A percentile compares a stretch with the other conserved stretches of the same genome.
These are phyloP conservation scores for Archocentrus centrarchus DNA, from an alignment of 2,113 vertebrate genomes.

Conservation along the genomic window DNA sequence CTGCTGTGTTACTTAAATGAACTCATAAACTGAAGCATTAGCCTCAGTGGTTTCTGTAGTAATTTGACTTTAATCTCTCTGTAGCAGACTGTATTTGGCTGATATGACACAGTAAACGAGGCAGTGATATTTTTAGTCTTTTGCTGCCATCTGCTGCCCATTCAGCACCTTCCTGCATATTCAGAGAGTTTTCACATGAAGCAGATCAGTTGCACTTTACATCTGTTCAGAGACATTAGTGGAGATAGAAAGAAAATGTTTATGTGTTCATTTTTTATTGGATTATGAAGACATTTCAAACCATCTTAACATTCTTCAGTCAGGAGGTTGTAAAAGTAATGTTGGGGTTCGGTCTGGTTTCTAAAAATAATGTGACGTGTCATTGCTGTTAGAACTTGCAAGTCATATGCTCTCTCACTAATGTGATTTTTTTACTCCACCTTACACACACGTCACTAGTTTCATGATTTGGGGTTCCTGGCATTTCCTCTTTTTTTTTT, in stretches of 20 bases:
- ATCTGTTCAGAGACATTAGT: not conserved
- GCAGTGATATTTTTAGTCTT: not conserved
- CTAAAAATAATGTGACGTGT: not conserved
- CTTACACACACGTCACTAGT: not conserved
- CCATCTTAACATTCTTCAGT: not conserved
- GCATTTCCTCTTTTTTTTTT: not conserved
- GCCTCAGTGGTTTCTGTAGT: not conserved
- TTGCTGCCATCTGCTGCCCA: slow-evolving; percentile 18
- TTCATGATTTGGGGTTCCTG: not conserved
- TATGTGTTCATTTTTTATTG: not conserved
- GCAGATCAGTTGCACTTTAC: not conserved
- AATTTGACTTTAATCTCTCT: no score
- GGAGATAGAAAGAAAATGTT: not conserved
- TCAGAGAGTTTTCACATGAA: not conserved
- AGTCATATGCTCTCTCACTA: no score
- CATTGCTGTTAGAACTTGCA: not conserved
- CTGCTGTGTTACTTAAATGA: not conserved
- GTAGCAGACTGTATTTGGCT: no score
- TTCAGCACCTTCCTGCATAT: rapidly evolving
- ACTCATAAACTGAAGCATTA: not conserved
- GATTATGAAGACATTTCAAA: not conserved
- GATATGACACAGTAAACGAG: no score
- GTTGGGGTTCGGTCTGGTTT: not conserved
- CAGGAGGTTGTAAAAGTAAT: not conserved
- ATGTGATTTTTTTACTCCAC: not conserved